Evolutionary conservation across 2,113 vertebrate genomes (phyloP).

Genomic region (Bambusicola thoracicus): DNA sequence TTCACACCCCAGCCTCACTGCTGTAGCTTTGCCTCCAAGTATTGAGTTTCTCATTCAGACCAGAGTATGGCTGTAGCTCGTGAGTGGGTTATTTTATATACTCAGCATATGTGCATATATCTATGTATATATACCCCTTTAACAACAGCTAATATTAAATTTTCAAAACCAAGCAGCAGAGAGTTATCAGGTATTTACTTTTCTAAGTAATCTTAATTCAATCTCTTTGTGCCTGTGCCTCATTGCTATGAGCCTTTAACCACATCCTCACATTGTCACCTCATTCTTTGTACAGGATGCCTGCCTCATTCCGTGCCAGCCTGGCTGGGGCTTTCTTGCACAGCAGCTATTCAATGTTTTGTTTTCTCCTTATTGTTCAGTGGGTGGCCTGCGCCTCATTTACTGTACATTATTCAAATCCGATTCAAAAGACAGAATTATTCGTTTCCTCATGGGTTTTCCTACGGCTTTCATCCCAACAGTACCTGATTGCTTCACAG

Average conservation of each 20-base stretch:
- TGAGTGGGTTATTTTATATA: background rate
- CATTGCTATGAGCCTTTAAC: constrained; percentile 21
- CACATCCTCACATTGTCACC: constrained; percentile 67
- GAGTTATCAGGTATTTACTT: constrained; percentile 22
- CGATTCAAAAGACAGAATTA: constrained; percentile 62
- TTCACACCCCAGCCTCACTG: background rate
- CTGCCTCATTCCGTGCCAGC: constrained; percentile 57
- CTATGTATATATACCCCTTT: too few relatives aligned
- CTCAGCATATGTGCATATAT: background rate
- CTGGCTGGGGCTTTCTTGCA: constrained; percentile 42
- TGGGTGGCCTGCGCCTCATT: constrained; percentile 66
- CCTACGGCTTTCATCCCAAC: constrained; percentile 51
- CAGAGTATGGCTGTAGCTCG: background rate
- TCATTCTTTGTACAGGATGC: constrained; percentile 66
- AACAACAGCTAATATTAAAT: background rate
- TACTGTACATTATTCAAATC: constrained; percentile 63
- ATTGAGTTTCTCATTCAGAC: background rate
- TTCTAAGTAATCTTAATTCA: constrained; percentile 48
- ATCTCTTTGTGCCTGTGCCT: constrained; percentile 47
- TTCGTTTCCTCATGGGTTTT: constrained; percentile 65
- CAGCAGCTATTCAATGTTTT: constrained; percentile 57
- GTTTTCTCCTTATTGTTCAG: constrained; percentile 63
- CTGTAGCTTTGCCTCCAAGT: background rate
- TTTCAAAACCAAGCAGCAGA: background rate
- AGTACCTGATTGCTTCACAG: constrained; percentile 48